Conservation (phyloP, 2,888 invertebrate species). For the Limnephilus lunatus region DNA sequence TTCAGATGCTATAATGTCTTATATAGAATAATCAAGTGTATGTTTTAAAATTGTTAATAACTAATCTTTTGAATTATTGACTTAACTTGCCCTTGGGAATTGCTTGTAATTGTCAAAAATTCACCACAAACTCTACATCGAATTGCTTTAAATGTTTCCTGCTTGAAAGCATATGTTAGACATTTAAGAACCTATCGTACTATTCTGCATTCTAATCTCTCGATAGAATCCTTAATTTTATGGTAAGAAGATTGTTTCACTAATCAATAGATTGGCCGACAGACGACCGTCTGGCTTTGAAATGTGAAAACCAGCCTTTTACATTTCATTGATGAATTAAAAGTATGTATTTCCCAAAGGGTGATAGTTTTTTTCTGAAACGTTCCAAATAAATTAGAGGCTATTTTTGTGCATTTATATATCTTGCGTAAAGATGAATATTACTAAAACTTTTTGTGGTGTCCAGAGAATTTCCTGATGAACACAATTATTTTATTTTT, state of each 20-base stretch:
- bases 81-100: background rate
- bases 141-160: background rate
- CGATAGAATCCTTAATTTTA: background rate
- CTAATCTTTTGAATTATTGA: background rate
- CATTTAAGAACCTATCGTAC: background rate
- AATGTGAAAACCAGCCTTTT: background rate
- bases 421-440: slow-evolving; percentile 2
- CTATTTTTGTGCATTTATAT: background rate
- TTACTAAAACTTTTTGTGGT: background rate
- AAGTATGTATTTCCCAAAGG: background rate
- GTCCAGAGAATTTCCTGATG: background rate
- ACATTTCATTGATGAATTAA: background rate
- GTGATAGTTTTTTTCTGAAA: slow-evolving; percentile 10
- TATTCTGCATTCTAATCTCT: background rate
- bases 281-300: background rate
- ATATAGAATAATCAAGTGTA: background rate
- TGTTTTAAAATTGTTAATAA: background rate
- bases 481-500: background rate
- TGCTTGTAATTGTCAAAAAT: background rate
- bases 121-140: background rate
- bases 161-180: background rate
- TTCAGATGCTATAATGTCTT: background rate
- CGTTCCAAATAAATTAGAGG: slow-evolving; percentile 19
- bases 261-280: background rate
- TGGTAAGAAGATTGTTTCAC: background rate